Conservation (phyloP, 35 echinoderm and acorn worm species). For the Ophiothrix spiculata region DNA sequence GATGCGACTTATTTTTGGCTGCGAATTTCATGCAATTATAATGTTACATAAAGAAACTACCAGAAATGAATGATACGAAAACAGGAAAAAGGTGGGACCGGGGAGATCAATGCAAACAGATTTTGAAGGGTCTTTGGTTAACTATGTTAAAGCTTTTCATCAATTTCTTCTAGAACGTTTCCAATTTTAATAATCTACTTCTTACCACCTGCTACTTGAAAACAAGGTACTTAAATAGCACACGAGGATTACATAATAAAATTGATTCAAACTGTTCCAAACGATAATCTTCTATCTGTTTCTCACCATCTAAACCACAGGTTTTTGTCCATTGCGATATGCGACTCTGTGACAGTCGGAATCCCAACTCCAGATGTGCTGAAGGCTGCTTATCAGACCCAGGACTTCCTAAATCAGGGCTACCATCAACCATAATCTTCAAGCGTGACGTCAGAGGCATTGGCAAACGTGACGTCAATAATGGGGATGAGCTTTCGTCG, state of each 20-base stretch:
- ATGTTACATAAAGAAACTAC: no score
- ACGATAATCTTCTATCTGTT: not conserved
- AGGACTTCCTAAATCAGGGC: not conserved
- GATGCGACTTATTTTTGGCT: no score
- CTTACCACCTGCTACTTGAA: not conserved
- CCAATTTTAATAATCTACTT: no score
- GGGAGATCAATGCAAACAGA: no score
- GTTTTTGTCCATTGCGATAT: constrained; percentile 38
- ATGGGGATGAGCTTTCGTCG: not conserved
- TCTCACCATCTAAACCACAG: not conserved
- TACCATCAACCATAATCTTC: not conserved
- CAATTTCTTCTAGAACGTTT: no score
- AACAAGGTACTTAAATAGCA: not conserved
- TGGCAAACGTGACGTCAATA: not conserved
- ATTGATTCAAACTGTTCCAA: not conserved
- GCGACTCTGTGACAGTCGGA: constrained; percentile 11
- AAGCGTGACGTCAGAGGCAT: constrained; percentile 22
- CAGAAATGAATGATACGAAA: no score
- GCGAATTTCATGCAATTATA: no score
- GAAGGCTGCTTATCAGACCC: not conserved
- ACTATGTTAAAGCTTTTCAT: no score
- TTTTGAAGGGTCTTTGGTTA: no score
- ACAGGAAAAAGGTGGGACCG: no score
- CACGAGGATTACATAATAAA: not conserved
- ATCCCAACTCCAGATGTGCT: constrained; percentile 38